A percentile compares a stretch with the other conserved stretches of the same genome.
Evolutionary conservation across 2,888 invertebrate genomes (phyloP).

Genomic region (Tiliacea citrago): DNA sequence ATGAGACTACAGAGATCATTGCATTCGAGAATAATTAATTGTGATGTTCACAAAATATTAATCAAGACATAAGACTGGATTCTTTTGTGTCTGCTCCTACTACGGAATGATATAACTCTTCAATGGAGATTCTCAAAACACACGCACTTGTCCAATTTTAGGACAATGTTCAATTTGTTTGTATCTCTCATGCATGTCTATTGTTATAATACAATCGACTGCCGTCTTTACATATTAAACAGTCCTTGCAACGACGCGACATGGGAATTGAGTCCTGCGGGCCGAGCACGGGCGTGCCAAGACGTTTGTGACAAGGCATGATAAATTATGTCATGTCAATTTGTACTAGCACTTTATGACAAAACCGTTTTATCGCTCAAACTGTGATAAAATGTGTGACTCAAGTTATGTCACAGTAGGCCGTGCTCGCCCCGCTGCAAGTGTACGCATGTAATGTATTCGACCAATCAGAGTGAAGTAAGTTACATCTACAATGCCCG

Average conservation of each 20-base stretch:
- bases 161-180: not conserved
- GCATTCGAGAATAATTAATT: not conserved
- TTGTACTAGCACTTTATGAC: too few species aligned
- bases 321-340: too few species aligned
- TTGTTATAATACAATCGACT: not conserved
- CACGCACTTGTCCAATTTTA: not conserved
- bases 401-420: too few species aligned
- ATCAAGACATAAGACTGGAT: not conserved
- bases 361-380: too few species aligned
- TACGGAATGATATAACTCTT: not conserved
- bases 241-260: not conserved
- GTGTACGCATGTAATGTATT: not conserved
- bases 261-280: not conserved
- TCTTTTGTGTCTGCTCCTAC: not conserved
- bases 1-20: too few species aligned
- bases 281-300: too few species aligned
- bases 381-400: too few species aligned
- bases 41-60: not conserved
- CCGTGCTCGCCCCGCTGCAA: too few species aligned
- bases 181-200: not conserved
- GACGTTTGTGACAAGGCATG: too few species aligned
- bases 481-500: not conserved
- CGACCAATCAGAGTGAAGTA: not conserved
- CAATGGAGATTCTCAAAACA: slow-evolving; percentile 1
- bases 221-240: not conserved